Evolutionary conservation across 2,888 invertebrate genomes (phyloP).

Genomic region (Pseudococcus jackbeardsleyi): DNA sequence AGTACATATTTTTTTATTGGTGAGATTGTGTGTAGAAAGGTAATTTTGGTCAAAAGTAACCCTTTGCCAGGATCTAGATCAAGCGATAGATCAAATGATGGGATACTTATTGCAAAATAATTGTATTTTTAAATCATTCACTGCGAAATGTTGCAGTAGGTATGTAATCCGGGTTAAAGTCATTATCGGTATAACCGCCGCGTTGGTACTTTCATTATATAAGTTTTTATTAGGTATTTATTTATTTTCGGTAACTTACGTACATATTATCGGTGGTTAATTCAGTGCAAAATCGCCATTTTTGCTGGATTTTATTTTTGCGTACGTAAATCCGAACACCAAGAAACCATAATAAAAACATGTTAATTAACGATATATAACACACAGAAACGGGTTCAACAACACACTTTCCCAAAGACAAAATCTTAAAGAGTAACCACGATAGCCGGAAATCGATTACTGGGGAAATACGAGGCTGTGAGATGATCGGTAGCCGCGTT

Average conservation of each 20-base stretch:
- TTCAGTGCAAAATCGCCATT: conserved; percentile 5
- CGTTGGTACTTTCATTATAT: background rate
- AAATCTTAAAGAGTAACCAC: conserved; percentile 52
- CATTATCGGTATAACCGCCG: background rate
- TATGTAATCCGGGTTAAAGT: background rate
- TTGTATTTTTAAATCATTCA: too few species aligned
- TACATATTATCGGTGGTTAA: conserved; percentile 27
- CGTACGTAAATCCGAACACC: conserved; percentile 30
- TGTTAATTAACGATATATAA: conserved; percentile 58
- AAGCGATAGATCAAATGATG: too few species aligned
- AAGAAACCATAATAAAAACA: conserved; percentile 51
- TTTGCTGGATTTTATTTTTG: conserved; percentile 40
- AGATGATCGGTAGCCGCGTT: conserved; percentile 43
- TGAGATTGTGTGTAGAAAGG: too few species aligned
- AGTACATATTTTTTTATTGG: too few species aligned
- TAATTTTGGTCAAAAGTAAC: too few species aligned
- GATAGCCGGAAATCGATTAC: conserved; percentile 58
- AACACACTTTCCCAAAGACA: conserved; percentile 58
- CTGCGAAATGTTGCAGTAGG: too few species aligned
- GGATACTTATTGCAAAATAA: too few species aligned
- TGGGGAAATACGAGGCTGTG: conserved; percentile 13
- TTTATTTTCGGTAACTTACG: background rate
- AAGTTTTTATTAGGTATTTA: background rate
- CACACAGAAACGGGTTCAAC: conserved; percentile 61
- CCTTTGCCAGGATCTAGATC: too few species aligned